phyloP scores from a whole-genome alignment of 2,113 vertebrate species.

The Eolophus roseicapilla region DNA sequence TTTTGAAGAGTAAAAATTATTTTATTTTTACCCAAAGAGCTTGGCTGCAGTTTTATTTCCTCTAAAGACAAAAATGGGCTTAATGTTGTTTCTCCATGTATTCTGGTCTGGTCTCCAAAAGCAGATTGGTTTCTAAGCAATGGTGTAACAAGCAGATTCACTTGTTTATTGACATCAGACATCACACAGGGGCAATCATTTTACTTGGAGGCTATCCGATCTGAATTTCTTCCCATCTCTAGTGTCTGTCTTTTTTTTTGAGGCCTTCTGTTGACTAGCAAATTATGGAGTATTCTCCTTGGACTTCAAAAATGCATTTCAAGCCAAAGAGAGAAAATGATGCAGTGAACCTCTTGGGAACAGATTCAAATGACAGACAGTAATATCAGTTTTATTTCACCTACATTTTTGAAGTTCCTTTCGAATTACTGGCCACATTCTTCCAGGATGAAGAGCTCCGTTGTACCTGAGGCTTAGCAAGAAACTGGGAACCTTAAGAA shows the following conservation, averaged over 20 bases:
- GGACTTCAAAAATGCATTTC: conserved; percentile 6
- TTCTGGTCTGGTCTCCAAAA: conserved; percentile 3
- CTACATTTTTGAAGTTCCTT: neutral
- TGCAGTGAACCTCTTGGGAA: neutral
- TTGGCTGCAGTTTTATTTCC: neutral
- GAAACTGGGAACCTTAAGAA: neutral
- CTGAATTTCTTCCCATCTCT: conserved; percentile 21
- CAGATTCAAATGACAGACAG: neutral
- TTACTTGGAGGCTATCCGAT: neutral
- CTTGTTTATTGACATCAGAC: neutral
- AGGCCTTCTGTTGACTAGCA: conserved; percentile 23
- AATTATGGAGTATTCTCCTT: neutral
- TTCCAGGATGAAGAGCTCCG: neutral
- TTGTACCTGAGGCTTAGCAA: neutral
- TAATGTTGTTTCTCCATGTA: neutral
- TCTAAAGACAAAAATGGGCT: neutral
- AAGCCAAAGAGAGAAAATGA: neutral
- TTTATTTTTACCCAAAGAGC: neutral
- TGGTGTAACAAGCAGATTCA: conserved; percentile 16
- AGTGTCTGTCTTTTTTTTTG: neutral
- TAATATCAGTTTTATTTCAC: neutral
- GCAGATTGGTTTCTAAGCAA: conserved; percentile 19
- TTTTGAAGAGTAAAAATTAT: neutral
- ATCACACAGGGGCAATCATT: conserved; percentile 17
- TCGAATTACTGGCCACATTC: neutral